phyloP scores from a whole-genome alignment of 2,888 invertebrate species.

The Aporophyla nigra region DNA sequence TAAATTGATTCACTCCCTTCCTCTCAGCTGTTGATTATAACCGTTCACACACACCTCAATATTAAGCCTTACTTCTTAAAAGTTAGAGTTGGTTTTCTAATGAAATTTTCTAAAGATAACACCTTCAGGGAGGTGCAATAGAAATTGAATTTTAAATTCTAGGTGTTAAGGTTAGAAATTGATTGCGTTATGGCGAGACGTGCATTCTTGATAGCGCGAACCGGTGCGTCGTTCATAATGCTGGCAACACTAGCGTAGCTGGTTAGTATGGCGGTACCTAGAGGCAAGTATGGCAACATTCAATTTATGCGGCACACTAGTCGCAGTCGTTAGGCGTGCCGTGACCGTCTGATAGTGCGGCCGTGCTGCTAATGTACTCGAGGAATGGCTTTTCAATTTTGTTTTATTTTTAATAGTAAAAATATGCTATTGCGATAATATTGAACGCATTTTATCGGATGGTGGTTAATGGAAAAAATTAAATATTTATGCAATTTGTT shows the following conservation, averaged over 20 bases:
- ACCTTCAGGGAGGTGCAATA: conserved; percentile 29
- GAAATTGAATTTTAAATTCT: conserved; percentile 60
- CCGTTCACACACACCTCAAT: conserved; percentile 30
- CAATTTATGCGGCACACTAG: conserved; percentile 59
- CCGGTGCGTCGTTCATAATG: conserved; percentile 68
- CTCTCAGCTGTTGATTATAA: conserved; percentile 71
- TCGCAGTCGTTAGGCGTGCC: conserved; percentile 45
- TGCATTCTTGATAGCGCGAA: conserved; percentile 70
- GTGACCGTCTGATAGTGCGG: conserved; percentile 21
- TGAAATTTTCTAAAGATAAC: conserved; percentile 44
- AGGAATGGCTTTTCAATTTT: conserved; percentile 10
- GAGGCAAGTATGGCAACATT: conserved; percentile 55
- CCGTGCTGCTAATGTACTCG: conserved; percentile 32
- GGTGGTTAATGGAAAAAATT: not conserved
- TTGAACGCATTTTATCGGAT: not conserved
- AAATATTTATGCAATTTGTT: not conserved
- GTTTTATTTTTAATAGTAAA: conserved; percentile 20
- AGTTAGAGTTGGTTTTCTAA: conserved; percentile 44
- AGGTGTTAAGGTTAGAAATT: conserved; percentile 44
- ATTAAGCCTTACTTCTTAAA: conserved; percentile 38
- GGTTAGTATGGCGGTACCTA: conserved; percentile 5
- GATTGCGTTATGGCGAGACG: conserved; percentile 46
- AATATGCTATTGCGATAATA: conserved; percentile 2
- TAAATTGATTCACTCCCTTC: conserved; percentile 80
- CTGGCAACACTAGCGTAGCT: conserved; percentile 61